Base-by-base conservation (phyloP, 1,140 invertebrate genomes). In the Capitella teleta region DNA sequence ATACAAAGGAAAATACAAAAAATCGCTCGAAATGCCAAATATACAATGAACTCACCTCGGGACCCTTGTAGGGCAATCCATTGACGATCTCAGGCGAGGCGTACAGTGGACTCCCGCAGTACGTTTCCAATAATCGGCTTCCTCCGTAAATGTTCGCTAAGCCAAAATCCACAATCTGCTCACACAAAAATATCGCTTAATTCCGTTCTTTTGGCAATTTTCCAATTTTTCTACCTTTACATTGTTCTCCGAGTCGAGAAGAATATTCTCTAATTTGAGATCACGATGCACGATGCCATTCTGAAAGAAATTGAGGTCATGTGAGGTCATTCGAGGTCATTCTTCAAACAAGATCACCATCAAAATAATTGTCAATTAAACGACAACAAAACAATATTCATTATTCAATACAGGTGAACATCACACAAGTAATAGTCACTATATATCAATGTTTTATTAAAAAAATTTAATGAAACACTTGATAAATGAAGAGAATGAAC, bases 81-180 rank as follows among this genome's bases (percentile, higher is more conserved):
- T 91, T 90, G 8, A 99, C 94, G 56, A 98, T 98, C 77, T 99
- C 95, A 0, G 95, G 95, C 41, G 93, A 97, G 12, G 94, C 94
- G 67, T 98, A 99, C 5, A 99, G 68, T 1, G 95, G 94, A 64
- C 89, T 94, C 4, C 95, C 95, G 74, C 95, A 99, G 73, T 95
- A 99, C 25, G 95, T 98, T 49, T 81, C 85, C 52, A 98, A 69
- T 8, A 71, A 55, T 30, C 84, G 78, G 50, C 66, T 62, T 52
- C 83, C 82, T 60, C 90, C 87, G 73, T 89, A 98, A 49, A 96
- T 92, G 74, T 98, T 99, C 26, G 93, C 96, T 23, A 99, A 74
- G 53, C 95, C 95, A 76, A 99, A 99, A 76, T 98, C 95, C 10
- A 93, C 95, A 73, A 99, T 97, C 82, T 91, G 72, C 25, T 63